Base-by-base conservation (phyloP, 2,113 vertebrate genomes). In the Maccullochella peelii region DNA sequence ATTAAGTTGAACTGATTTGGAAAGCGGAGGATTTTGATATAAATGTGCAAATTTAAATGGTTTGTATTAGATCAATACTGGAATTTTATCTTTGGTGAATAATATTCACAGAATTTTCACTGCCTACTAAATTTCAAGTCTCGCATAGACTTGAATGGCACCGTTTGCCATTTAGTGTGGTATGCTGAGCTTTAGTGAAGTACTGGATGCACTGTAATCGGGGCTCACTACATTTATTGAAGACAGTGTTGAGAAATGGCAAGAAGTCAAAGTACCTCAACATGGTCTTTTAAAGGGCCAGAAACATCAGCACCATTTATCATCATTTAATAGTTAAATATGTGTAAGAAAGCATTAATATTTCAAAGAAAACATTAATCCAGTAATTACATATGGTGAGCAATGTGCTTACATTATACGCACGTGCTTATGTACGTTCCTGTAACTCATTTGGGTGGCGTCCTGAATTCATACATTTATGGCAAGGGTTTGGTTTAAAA, bases 291-390 rank as follows among this genome's bases (percentile, higher is more conserved):
- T 33, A 30, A 21, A 12, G 25, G 25, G 30, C 49, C 21, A 71
- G 65, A 55, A 59, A 66, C 21, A 38, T 73, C 27, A 23, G 21
- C 57, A 25, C 15, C 1, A 40, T 33, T 72, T n/a, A 42, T 80
- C 50, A 12, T n/a, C 40, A 20, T 9, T 82, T 50, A 65, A 25
- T 55, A 18, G 36, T 9, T 49, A 65, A 47, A 80, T n/a, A 77
- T 68, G 38, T 49, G 11, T 18, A 40, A 65, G 55, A 63, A 55
- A 47, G 44, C 61, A 38, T 65, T 10, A 23, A 66, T 62, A 75
- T 58, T 74, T 65, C 11, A 79, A 61, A 44, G 8, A 72, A 67
- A 47, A 9, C 61, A 49, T 72, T 21, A n/a, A 62, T 40, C 18
- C 23, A 27, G 63, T 20, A 1, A 49, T 23, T 62, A 47, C 2